Evolutionary conservation across 2,797 vertebrate genomes (phyloP).

Genomic region (Poeciliopsis turneri): DNA sequence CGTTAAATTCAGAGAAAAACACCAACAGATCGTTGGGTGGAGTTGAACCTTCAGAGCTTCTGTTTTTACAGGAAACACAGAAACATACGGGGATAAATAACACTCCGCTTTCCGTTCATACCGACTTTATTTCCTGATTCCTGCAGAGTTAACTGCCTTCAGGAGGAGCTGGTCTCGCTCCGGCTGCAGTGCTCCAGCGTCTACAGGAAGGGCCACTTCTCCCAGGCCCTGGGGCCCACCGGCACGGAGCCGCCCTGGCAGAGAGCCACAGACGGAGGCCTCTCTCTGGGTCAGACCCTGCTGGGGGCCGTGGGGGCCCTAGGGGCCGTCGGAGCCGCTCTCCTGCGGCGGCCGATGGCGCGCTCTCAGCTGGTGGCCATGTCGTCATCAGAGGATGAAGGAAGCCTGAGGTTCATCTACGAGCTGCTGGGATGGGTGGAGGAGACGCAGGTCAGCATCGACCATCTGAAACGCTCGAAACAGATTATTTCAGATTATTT

Average conservation of each 20-base stretch:
- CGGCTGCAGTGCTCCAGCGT: slow-evolving; percentile 92
- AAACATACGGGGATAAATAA: not conserved
- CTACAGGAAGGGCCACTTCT: slow-evolving; percentile 94
- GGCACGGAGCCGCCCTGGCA: slow-evolving; percentile 79
- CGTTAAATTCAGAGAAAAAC: not conserved
- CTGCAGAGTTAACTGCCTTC: slow-evolving; percentile 85
- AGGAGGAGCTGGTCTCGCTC: slow-evolving; percentile 95
- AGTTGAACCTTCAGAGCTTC: not conserved
- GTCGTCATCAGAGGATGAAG: slow-evolving; percentile 96
- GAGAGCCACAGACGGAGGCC: slow-evolving; percentile 80
- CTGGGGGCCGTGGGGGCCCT: slow-evolving; percentile 75
- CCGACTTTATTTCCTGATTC: not conserved
- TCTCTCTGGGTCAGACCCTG: slow-evolving; percentile 84
- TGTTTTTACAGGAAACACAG: slow-evolving; percentile 1
- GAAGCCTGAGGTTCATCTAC: slow-evolving; percentile 94
- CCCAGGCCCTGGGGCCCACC: slow-evolving; percentile 63
- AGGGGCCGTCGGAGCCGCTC: slow-evolving; percentile 81
- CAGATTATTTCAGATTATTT: no score
- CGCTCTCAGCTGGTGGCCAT: slow-evolving; percentile 92
- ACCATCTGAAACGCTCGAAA: not conserved
- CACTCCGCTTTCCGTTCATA: not conserved
- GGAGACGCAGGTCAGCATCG: slow-evolving; percentile 89
- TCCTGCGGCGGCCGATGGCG: slow-evolving; percentile 90
- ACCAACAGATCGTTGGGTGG: not conserved
- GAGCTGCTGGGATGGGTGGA: slow-evolving; percentile 98